Base-by-base conservation (phyloP, 1,140 invertebrate genomes). In the Drosophila watanabei region DNA sequence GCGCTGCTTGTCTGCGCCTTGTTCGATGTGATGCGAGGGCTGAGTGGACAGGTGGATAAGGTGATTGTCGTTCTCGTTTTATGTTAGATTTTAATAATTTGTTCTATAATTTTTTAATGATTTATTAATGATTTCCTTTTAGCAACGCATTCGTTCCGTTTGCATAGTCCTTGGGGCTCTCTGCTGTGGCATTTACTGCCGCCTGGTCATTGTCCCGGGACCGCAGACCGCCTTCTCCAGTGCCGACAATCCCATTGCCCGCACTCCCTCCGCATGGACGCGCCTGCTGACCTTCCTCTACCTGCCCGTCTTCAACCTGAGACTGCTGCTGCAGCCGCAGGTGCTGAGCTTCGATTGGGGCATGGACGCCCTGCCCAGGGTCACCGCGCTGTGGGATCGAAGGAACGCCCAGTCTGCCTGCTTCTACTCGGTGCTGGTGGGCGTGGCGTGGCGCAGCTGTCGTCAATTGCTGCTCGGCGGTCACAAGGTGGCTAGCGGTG, bases 341-440 rank as follows among this genome's bases (percentile, higher is more conserved):
- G 95, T 95, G 51, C 94, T 99, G 33, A 98, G 97, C 92, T 99
- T 98, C 93, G 98, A 99, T 92, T 99, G 98, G 98, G 98, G 97
- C 5, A 99, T 99, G 98, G 98, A 98, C 79, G 96, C 98, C 1
- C 96, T 99, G 77, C 97, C 98, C 2, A 94, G 97, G 59, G 95
- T 99, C 66, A 95, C 95, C 2, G 95, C 95, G 7, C 56, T 97
- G 6, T 94, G 94, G 63, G 98, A 99, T 93, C 91, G 94, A 0
- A 94, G 98, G 56, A 98, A 98, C 91, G 85, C 97, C 7, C 94
- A 95, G 45, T 95, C 96, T 2, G 78, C 96, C 10, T 92, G 95
- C 13, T 96, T 98, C 65, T 99, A 98, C 91, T 92, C 94, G 1
- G 83, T 94, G 10, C 79, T 96, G 43, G 94, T 93, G 28, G 94